A percentile compares a stretch with the other conserved stretches of the same genome.
Evolutionary conservation across 2,797 vertebrate genomes (phyloP).

Genomic region (Erethizon dorsatum): DNA sequence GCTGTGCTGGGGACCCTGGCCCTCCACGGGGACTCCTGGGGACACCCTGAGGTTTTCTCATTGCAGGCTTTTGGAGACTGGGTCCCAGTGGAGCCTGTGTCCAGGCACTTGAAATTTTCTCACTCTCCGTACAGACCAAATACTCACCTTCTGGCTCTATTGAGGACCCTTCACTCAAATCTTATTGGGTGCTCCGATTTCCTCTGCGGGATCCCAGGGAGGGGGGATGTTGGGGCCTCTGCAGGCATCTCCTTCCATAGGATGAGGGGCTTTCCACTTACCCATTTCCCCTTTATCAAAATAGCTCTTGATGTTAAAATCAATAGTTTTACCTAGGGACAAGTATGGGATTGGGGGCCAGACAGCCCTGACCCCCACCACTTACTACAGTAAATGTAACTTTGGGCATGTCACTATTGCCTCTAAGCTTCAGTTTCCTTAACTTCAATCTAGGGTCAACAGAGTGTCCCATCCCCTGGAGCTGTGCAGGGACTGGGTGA

Average conservation of each 20-base stretch:
- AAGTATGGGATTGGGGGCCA: neutral
- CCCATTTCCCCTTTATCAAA: neutral
- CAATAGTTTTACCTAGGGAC: neutral
- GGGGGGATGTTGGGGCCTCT: neutral
- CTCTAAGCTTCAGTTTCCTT: neutral
- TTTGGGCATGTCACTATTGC: neutral
- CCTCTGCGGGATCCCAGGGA: neutral
- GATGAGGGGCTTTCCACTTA: neutral
- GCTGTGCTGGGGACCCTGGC: neutral
- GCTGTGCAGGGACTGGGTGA: neutral
- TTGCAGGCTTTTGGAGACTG: neutral
- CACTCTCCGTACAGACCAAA: neutral
- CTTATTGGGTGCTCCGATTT: neutral
- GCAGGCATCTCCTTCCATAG: neutral
- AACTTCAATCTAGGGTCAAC: neutral
- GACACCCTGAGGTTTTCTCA: neutral
- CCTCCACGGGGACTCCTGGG: neutral
- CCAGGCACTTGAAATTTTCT: neutral
- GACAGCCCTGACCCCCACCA: neutral
- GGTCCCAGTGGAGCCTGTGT: neutral
- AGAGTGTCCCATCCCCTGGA: neutral
- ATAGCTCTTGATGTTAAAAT: neutral
- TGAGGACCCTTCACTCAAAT: fast-evolving
- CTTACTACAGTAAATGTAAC: neutral
- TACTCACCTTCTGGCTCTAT: neutral